These are phyloP conservation scores for Lycaon pictus DNA, from an alignment of 2,113 vertebrate genomes.

Conservation along the genomic window DNA sequence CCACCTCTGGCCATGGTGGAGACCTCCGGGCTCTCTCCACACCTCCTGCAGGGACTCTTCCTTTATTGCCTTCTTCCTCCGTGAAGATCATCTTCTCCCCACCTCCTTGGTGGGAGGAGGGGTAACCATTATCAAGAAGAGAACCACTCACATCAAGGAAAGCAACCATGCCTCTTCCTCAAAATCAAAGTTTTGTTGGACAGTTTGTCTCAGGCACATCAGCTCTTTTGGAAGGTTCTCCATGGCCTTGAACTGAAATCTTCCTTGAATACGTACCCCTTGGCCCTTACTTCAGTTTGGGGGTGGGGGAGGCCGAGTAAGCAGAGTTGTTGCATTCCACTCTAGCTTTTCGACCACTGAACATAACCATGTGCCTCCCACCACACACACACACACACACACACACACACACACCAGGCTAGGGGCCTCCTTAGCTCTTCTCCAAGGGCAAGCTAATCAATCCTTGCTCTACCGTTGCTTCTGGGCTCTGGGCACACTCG, in stretches of 20 bases:
- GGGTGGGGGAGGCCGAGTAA: no score
- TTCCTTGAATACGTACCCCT: not conserved
- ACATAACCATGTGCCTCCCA: not conserved
- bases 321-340: fast-evolving
- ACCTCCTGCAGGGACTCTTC: fast-evolving
- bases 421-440: not conserved
- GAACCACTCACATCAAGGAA: not conserved
- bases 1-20: fast-evolving
- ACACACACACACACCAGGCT: not conserved
- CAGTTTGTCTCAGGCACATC: fast-evolving
- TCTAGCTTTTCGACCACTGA: not conserved
- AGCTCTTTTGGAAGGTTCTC: not conserved
- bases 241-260: not conserved
- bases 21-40: no score
- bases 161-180: no score
- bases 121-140: no score
- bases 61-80: not conserved
- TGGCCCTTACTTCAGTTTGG: not conserved
- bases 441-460: not conserved
- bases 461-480: not conserved
- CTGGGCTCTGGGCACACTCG: not conserved
- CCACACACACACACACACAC: no score
- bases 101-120: not conserved
- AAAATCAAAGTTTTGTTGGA: not conserved
- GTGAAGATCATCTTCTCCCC: not conserved